Conservation (phyloP, 2,888 invertebrate genomes). For the Digitonthophagus gazella region DNA sequence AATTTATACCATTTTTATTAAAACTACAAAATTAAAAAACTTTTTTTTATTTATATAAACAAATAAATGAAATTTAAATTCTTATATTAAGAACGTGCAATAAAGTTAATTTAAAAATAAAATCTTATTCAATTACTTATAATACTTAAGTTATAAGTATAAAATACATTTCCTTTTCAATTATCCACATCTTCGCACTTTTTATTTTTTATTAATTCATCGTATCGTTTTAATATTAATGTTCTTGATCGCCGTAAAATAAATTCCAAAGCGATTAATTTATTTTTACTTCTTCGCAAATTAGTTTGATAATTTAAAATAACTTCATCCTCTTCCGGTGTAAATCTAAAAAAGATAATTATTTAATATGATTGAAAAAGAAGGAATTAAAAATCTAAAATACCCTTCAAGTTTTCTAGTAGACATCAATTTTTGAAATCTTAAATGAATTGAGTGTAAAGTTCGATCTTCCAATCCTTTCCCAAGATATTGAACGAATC, state of each 20-base stretch:
- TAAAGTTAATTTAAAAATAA: too few species aligned
- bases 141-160: not conserved
- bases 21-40: too few species aligned
- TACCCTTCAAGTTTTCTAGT: not conserved
- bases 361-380: too few species aligned
- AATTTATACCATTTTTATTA: too few species aligned
- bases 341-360: slow-evolving; percentile 21
- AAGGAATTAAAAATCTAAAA: not conserved
- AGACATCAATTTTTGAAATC: slow-evolving; percentile 19
- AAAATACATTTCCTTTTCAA: not conserved
- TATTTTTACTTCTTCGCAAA: not conserved
- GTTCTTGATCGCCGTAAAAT: slow-evolving; percentile 21
- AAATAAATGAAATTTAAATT: too few species aligned
- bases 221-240: slow-evolving; percentile 18
- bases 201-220: not conserved
- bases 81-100: too few species aligned
- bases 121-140: too few species aligned
- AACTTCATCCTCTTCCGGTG: slow-evolving; percentile 22
- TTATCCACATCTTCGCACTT: not conserved
- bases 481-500: slow-evolving; percentile 23
- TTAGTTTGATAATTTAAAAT: slow-evolving; percentile 18
- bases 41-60: too few species aligned
- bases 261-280: not conserved
- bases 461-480: slow-evolving; percentile 21
- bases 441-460: slow-evolving; percentile 19